phyloP scores from a whole-genome alignment of 2,888 invertebrate species.

The Acrocyrtus sp. region DNA sequence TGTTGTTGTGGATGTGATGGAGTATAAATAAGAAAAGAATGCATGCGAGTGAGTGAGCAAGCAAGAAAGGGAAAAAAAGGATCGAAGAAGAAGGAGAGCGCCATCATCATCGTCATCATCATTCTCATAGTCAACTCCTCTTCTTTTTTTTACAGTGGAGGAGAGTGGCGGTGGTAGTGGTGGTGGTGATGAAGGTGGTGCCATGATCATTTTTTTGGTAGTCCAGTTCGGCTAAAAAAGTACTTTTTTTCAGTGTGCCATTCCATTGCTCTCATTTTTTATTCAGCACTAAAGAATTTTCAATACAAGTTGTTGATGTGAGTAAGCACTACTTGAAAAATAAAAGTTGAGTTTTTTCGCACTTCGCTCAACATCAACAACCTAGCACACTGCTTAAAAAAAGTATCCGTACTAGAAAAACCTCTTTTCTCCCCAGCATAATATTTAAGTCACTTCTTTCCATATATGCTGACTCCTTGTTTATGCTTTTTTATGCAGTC shows the following conservation, averaged over 20 bases:
- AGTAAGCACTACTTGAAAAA: neutral
- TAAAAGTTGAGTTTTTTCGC: neutral
- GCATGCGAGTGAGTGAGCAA: constrained; percentile 5
- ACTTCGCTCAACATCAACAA: neutral
- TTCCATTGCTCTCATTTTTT: neutral
- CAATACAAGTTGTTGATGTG: neutral
- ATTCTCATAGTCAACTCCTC: neutral
- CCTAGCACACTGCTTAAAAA: neutral
- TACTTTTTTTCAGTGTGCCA: too few species aligned
- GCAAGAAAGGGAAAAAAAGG: constrained; percentile 20
- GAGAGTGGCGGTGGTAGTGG: too few species aligned
- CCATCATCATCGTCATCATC: constrained; percentile 20
- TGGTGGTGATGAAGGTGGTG: neutral
- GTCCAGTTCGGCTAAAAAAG: neutral
- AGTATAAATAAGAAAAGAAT: constrained; percentile 10
- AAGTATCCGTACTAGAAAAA: too few species aligned
- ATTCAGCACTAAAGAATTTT: too few species aligned
- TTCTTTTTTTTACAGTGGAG: too few species aligned
- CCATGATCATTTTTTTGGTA: neutral
- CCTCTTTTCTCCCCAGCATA: neutral
- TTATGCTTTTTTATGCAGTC: neutral
- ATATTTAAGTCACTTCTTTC: too few species aligned
- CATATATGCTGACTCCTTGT: too few species aligned
- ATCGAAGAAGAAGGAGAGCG: constrained; percentile 52
- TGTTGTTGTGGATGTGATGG: constrained; percentile 26